phyloP scores from a whole-genome alignment of 1,140 invertebrate genomes.

The Diabrotica undecimpunctata region DNA sequence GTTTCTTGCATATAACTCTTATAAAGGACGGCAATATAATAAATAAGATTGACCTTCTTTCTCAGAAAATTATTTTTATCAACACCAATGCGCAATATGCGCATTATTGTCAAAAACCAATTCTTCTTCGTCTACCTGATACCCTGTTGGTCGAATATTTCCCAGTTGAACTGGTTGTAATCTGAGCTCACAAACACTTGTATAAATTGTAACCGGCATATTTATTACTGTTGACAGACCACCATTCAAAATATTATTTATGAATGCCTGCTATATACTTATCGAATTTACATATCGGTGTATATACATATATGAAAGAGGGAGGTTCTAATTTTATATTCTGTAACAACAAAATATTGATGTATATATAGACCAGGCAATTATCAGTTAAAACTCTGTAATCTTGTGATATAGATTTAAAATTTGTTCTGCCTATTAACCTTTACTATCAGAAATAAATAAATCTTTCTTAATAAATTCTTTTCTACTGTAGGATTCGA shows the following conservation, averaged over 20 bases:
- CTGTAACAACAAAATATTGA: slow-evolving; percentile 13
- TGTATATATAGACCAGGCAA: slow-evolving; percentile 2
- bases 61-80: too few species aligned
- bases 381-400: too few species aligned
- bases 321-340: slow-evolving; percentile 19
- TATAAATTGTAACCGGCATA: slow-evolving; percentile 31
- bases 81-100: too few species aligned
- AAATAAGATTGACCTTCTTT: too few species aligned
- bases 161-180: slow-evolving; percentile 34
- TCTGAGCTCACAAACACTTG: slow-evolving; percentile 38
- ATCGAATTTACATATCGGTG: slow-evolving; percentile 19
- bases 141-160: slow-evolving; percentile 32
- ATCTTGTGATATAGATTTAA: too few species aligned
- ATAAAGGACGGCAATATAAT: too few species aligned
- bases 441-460: too few species aligned
- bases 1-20: too few species aligned
- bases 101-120: neutral
- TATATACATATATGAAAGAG: slow-evolving; percentile 9
- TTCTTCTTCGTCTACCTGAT: slow-evolving; percentile 24
- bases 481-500: too few species aligned
- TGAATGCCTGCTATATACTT: slow-evolving; percentile 21
- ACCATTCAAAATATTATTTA: slow-evolving; percentile 31
- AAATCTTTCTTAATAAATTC: too few species aligned
- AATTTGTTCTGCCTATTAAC: too few species aligned
- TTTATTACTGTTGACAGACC: slow-evolving; percentile 36